These are phyloP conservation scores for Platichthys flesus DNA, from an alignment of 2,113 vertebrate genomes.

Conservation along the genomic window DNA sequence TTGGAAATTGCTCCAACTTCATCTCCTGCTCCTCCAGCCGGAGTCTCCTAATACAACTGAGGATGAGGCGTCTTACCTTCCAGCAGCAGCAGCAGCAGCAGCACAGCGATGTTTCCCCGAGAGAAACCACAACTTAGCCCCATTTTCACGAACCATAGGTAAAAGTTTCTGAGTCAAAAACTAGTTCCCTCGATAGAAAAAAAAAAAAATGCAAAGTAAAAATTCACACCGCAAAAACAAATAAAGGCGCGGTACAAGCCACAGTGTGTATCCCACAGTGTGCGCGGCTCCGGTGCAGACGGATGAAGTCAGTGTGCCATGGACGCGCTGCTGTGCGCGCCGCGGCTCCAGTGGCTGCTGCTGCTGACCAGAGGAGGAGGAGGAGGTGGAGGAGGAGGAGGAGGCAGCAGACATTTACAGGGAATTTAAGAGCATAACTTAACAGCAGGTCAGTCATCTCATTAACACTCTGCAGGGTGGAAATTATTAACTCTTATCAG, in stretches of 20 bases:
- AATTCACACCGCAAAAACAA: background rate
- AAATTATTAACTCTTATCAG: constrained; percentile 55
- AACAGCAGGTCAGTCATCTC: constrained; percentile 69
- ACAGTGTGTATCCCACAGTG: constrained; percentile 23
- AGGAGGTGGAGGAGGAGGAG: constrained; percentile 16
- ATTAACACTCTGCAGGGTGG: constrained; percentile 59
- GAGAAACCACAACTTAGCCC: constrained; percentile 76
- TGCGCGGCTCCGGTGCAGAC: constrained; percentile 37
- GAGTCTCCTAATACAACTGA: background rate
- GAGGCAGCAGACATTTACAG: constrained; percentile 67
- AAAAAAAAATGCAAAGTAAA: background rate
- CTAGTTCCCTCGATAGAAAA: background rate
- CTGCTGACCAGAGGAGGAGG: constrained; percentile 7
- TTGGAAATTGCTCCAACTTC: background rate
- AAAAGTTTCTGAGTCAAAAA: constrained; percentile 66
- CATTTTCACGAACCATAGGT: constrained; percentile 83
- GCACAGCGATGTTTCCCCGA: constrained; percentile 70
- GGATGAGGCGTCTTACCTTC: constrained; percentile 73
- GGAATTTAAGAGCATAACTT: constrained; percentile 72
- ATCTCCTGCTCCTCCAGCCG: background rate
- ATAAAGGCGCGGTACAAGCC: constrained; percentile 8
- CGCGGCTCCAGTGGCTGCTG: constrained; percentile 52
- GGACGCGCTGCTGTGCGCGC: constrained; percentile 67
- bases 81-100: constrained; percentile 64
- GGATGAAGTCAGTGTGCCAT: constrained; percentile 75